These are phyloP conservation scores for Nemoura dubitans DNA, from an alignment of 2,888 invertebrate species.

Conservation along the genomic window DNA sequence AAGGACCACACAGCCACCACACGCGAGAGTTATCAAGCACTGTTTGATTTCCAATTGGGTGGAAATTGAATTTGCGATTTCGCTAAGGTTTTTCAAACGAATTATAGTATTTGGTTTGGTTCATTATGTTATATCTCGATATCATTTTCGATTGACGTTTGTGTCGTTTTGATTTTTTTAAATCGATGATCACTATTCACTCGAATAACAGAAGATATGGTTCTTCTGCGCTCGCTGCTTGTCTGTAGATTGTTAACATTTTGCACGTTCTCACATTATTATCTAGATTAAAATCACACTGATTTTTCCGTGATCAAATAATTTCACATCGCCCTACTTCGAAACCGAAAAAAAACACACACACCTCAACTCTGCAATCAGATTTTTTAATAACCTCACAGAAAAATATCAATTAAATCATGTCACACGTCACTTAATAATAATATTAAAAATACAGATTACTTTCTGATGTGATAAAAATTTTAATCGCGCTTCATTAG, in stretches of 20 bases:
- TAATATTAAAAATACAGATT: not conserved
- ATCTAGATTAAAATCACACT: not conserved
- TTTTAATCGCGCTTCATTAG: not conserved
- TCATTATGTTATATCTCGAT: constrained; percentile 8
- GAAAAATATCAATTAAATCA: not conserved
- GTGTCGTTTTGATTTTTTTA: no score
- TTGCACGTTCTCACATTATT: not conserved
- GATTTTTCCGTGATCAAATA: not conserved
- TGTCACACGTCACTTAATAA: constrained; percentile 5
- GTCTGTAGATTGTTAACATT: constrained; percentile 16
- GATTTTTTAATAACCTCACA: not conserved
- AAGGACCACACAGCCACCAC: no score
- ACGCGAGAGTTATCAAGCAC: no score
- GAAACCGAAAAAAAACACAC: not conserved
- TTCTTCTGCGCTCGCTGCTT: not conserved
- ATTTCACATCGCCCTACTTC: not conserved
- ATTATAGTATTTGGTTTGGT: not conserved
- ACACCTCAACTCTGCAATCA: not conserved
- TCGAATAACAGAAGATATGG: constrained; percentile 18
- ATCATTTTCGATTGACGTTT: no score
- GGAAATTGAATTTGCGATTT: no score
- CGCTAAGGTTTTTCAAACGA: not conserved
- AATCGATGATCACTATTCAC: not conserved
- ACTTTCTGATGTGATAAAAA: not conserved
- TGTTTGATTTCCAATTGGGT: no score